Evolutionary conservation across 2,797 vertebrate species (phyloP), one percentile per base, ranked within the genome.

Genomic region (Brachymystax lenok): DNA sequence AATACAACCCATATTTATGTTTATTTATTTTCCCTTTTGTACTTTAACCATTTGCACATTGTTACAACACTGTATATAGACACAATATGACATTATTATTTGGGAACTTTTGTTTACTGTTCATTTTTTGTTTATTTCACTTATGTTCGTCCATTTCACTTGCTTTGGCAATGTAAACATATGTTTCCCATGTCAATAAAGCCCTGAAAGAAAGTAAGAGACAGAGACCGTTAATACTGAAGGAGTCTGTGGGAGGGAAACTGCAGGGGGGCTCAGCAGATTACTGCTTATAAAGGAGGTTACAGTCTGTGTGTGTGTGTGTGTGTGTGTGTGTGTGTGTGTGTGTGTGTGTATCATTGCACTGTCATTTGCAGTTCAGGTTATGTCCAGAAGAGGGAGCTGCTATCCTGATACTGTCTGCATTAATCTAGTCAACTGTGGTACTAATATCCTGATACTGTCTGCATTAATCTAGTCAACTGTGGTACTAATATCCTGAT

Each of bases 261-360:
- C 79, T 72, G 28, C 63, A n/a, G 54, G 8, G 78, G 66, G 51
- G 52, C 74, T 78, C 63, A 87, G 69, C 28, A 85, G 84, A 84
- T 82, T 81, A 83, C 1, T 3, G 67, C 2, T 46, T 46, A 50
- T 63, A 77, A 6, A 59, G 74, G 4, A 59, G 78, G 76, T 64
- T 63, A 75, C 81, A 80, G 78, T 80, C 74, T 82, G 79, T 33
- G 33, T 35, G 33, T 33, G 33, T 33, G 33, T 33, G 5, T 35
- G 33, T 33, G 33, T 30, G 30, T 33, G 5, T 33, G 33, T 33
- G 30, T 33, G 30, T 33, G 30, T 33, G 30, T 33, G 33, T 56
- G 28, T 56, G 63, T 78, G 64, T 74, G 51, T 46, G 51, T 61
- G 59, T 61, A 67, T 16, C 2, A 0, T 4, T 14, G 52, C 0